A percentile compares a stretch with the other conserved stretches of the same genome.
Conservation (phyloP, 2,888 invertebrate species). For the Erpobdella octoculata region DNA sequence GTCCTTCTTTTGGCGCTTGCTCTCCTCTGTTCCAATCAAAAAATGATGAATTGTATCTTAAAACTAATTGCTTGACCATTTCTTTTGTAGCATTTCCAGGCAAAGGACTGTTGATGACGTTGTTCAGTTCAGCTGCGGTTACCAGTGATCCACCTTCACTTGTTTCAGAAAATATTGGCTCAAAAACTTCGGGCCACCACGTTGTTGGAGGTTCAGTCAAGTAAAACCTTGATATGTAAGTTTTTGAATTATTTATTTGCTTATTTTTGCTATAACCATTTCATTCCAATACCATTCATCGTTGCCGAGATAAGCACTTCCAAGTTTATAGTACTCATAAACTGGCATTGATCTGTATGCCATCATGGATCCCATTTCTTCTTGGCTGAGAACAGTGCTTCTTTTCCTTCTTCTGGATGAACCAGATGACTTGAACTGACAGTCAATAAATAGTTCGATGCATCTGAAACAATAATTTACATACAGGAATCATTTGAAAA, state of each 20-base stretch:
- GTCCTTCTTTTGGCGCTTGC: not conserved
- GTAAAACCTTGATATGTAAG: not conserved
- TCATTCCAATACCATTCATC: slow-evolving; percentile 23
- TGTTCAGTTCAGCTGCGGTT: slow-evolving; percentile 16
- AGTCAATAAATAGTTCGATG: not conserved
- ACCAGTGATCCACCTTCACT: slow-evolving; percentile 26
- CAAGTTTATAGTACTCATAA: slow-evolving; percentile 18
- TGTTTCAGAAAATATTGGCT: slow-evolving; percentile 27
- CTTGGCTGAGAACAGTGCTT: slow-evolving; percentile 3
- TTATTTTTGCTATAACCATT: not conserved
- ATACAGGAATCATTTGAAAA: too few relatives aligned
- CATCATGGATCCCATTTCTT: slow-evolving; percentile 14
- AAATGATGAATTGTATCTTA: slow-evolving; percentile 37
- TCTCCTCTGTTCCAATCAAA: slow-evolving; percentile 32
- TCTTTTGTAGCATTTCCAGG: slow-evolving; percentile 22
- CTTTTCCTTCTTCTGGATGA: slow-evolving; percentile 22
- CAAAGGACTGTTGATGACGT: slow-evolving; percentile 21
- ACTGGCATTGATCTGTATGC: slow-evolving; percentile 4
- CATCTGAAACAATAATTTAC: too few relatives aligned
- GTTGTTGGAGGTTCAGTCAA: slow-evolving; percentile 8
- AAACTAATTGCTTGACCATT: slow-evolving; percentile 32
- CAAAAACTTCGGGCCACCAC: slow-evolving; percentile 25
- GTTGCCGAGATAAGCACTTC: slow-evolving; percentile 14
- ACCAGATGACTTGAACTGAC: not conserved
- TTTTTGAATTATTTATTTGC: not conserved